phyloP scores from a whole-genome alignment of 2,888 invertebrate species.

The Melipona bicolor region DNA sequence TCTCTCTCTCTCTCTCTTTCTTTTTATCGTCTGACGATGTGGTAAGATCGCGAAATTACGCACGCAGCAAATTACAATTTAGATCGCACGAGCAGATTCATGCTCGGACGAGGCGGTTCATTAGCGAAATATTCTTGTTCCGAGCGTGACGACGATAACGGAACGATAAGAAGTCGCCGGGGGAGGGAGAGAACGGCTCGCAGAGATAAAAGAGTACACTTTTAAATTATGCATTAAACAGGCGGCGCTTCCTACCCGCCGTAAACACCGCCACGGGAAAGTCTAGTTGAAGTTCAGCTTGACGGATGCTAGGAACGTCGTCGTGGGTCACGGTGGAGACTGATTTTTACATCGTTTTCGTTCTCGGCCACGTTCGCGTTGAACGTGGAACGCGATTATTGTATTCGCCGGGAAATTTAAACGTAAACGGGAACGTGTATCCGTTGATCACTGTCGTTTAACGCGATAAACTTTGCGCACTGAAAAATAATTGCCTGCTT shows the following conservation, averaged over 20 bases:
- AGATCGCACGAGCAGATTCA: conserved; percentile 35
- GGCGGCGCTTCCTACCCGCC: conserved; percentile 2
- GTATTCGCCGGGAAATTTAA: background rate
- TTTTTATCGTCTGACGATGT: too few relatives aligned
- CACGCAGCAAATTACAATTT: conserved; percentile 42
- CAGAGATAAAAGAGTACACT: conserved; percentile 31
- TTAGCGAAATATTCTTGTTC: conserved; percentile 55
- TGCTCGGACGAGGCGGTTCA: conserved; percentile 39
- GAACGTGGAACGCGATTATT: background rate
- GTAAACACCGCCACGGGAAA: background rate
- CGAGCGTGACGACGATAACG: conserved; percentile 49
- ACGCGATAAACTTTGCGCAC: too few relatives aligned
- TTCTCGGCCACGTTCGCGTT: background rate
- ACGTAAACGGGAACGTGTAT: background rate
- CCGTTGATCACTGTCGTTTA: background rate
- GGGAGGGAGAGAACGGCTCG: conserved; percentile 6
- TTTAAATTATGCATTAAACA: conserved; percentile 39
- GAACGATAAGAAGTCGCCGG: conserved; percentile 30
- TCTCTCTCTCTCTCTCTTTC: background rate
- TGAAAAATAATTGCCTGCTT: background rate
- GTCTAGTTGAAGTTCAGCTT: background rate
- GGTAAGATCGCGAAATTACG: conserved; percentile 25
- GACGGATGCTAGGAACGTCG: background rate
- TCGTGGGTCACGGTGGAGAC: background rate
- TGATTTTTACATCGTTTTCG: background rate